Percentiles rank a stretch among this genome's conserved stretches.
phyloP scores from a whole-genome alignment of 2,888 invertebrate species.

The Anthrax anthrax region DNA sequence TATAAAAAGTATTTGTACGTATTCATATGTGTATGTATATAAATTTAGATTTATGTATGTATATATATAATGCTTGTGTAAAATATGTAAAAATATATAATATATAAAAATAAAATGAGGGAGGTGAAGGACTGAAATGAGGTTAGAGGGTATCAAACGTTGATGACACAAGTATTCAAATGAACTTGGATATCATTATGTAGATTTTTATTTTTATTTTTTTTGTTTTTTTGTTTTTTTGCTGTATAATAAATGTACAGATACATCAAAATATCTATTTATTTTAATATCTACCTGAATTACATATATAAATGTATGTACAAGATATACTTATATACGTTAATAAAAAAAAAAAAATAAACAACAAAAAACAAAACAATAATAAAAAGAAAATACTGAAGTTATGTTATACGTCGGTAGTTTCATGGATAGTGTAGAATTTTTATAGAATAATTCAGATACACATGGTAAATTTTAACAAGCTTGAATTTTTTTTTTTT shows the following conservation, averaged over 20 bases:
- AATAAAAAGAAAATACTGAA: no score
- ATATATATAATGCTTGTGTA: no score
- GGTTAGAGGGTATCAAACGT: neutral
- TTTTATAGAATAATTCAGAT: neutral
- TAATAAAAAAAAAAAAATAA: neutral
- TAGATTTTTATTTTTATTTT: no score
- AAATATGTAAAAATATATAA: no score
- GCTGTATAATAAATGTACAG: no score
- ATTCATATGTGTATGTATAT: neutral
- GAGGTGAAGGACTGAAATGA: neutral
- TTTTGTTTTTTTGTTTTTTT: no score
- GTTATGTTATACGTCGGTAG: no score
- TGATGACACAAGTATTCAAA: neutral
- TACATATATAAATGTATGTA: neutral
- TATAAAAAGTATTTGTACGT: neutral
- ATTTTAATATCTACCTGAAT: conserved; percentile 2
- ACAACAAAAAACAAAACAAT: no score
- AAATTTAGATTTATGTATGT: no score
- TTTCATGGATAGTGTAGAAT: conserved; percentile 1
- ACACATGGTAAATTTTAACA: neutral
- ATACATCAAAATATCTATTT: no score
- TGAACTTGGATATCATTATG: neutral
- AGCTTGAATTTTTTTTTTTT: no score
- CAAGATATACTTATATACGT: neutral
- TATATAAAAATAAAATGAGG: neutral